These are phyloP conservation scores for Macquaria australasica DNA, from an alignment of 2,113 vertebrate genomes.

Conservation along the genomic window DNA sequence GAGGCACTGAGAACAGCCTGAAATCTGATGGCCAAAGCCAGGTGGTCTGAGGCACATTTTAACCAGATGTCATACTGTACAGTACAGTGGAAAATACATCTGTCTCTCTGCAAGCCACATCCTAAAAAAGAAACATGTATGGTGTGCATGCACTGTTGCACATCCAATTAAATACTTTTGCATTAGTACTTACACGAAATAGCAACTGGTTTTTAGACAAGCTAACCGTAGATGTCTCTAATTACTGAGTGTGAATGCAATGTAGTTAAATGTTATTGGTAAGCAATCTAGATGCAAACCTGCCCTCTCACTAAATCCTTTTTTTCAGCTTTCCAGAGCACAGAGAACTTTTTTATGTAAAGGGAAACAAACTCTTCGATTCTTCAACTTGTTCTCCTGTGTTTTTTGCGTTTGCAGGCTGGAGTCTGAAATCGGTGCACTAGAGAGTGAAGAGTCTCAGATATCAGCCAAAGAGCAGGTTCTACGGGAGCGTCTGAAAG, in stretches of 20 bases:
- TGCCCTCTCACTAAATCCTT: background rate
- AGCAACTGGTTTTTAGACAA: background rate
- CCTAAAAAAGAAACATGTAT: background rate
- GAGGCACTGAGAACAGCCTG: background rate
- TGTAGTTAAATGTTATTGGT: background rate
- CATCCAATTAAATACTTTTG: no score
- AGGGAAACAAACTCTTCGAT: background rate
- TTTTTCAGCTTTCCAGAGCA: background rate
- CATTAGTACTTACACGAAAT: background rate
- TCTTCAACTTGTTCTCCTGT: background rate
- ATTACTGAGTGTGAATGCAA: background rate
- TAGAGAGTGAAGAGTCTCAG: slow-evolving; percentile 96
- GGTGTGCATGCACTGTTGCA: background rate
- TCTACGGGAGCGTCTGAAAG: slow-evolving; percentile 93
- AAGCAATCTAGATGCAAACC: background rate
- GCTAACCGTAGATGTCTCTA: background rate
- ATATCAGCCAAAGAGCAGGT: slow-evolving; percentile 98
- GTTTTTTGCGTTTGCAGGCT: slow-evolving; percentile 85
- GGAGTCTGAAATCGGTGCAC: slow-evolving; percentile 91
- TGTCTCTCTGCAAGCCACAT: background rate
- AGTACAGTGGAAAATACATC: background rate
- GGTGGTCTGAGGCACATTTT: background rate
- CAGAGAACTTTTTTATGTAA: background rate
- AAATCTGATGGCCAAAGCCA: background rate
- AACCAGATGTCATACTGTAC: background rate